These are phyloP conservation scores for Lacerta viridis DNA, from an alignment of 2,797 vertebrate genomes.

Conservation along the genomic window DNA sequence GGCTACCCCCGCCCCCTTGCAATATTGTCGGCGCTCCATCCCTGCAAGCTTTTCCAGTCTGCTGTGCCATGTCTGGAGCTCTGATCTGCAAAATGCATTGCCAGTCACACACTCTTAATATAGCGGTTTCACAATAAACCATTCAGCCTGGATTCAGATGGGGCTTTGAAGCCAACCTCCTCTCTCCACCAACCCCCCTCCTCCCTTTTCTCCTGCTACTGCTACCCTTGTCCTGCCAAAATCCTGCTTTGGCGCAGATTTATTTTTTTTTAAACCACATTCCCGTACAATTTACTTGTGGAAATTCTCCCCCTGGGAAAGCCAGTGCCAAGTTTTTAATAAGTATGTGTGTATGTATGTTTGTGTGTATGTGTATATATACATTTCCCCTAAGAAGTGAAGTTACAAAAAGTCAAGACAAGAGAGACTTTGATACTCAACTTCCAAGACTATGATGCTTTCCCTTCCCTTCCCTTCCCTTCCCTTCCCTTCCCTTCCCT, in stretches of 20 bases:
- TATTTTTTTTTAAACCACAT: constrained; percentile 12
- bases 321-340: constrained; percentile 12
- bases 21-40: background rate
- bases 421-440: constrained; percentile 1
- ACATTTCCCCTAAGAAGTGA: constrained; percentile 6
- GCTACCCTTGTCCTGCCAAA: background rate
- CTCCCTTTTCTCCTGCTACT: background rate
- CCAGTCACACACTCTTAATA: background rate
- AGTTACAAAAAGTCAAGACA: constrained; percentile 28
- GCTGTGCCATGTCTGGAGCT: constrained; percentile 3
- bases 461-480: too few relatives aligned
- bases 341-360: background rate
- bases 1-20: background rate
- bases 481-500: too few relatives aligned
- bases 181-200: background rate
- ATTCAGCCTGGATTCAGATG: constrained; percentile 30
- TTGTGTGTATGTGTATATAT: background rate
- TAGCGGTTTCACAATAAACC: constrained; percentile 30
- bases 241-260: constrained; percentile 26
- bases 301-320: constrained; percentile 26
- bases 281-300: constrained; percentile 27
- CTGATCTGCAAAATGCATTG: constrained; percentile 26
- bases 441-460: constrained; percentile 3
- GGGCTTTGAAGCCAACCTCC: constrained; percentile 6
- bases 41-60: constrained; percentile 1